phyloP scores from a whole-genome alignment of 2,888 invertebrate genomes.

The Neoitamus cyanurus region DNA sequence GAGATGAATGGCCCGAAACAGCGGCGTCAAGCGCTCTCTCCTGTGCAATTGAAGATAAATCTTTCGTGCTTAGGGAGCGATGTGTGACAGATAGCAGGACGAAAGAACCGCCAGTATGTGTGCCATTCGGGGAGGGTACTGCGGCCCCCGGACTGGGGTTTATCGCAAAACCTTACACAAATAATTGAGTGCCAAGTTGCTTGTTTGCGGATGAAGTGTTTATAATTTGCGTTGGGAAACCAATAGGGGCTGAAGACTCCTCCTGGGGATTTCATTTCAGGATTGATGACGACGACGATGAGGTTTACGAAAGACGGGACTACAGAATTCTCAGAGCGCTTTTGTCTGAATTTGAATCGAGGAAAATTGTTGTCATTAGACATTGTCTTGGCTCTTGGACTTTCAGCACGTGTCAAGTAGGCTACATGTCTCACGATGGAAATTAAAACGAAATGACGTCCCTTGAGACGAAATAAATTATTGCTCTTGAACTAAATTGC shows the following conservation, averaged over 20 bases:
- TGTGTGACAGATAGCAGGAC: neutral
- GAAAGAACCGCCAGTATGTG: neutral
- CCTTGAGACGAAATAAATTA: neutral
- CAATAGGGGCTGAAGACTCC: neutral
- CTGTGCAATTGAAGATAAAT: slow-evolving; percentile 8
- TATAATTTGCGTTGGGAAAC: slow-evolving; percentile 25
- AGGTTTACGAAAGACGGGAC: neutral
- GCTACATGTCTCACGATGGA: neutral
- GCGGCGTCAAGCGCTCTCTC: slow-evolving; percentile 4
- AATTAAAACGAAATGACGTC: neutral
- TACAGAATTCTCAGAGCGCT: neutral
- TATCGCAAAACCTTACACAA: slow-evolving; percentile 28
- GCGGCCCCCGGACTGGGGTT: neutral
- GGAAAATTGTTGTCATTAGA: neutral
- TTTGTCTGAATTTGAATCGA: neutral
- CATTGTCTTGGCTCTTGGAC: neutral
- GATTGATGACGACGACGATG: neutral
- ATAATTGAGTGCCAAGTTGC: slow-evolving; percentile 35
- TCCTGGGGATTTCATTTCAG: neutral
- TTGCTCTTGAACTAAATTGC: neutral
- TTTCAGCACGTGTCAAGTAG: neutral
- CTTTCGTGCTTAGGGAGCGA: neutral
- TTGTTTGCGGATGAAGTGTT: slow-evolving; percentile 36
- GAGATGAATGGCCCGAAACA: slow-evolving; percentile 13
- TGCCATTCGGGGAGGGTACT: neutral